These are phyloP conservation scores for Brachypteracias leptosomus DNA, from an alignment of 2,113 vertebrate genomes.

Conservation along the genomic window DNA sequence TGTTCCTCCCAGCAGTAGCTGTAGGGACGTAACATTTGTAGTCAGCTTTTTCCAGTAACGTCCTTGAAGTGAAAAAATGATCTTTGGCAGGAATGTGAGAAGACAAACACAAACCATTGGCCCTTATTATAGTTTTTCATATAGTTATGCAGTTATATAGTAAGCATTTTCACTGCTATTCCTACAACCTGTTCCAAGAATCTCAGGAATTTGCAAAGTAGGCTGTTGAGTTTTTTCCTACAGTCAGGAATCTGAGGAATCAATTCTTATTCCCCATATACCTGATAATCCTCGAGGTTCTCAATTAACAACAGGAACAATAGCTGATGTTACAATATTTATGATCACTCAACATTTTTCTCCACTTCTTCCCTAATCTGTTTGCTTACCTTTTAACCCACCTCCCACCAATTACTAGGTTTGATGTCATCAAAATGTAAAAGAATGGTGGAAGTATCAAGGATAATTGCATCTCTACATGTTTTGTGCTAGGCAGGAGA, in stretches of 20 bases:
- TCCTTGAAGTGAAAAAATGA: constrained; percentile 46
- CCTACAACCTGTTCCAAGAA: constrained; percentile 31
- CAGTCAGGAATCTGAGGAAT: constrained; percentile 23
- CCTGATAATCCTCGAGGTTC: constrained; percentile 16
- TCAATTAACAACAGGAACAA: constrained; percentile 28
- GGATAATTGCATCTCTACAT: neutral
- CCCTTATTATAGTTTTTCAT: constrained; percentile 19
- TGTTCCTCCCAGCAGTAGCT: neutral
- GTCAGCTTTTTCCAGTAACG: constrained; percentile 29
- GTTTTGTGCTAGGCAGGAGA: neutral
- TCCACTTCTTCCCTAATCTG: neutral
- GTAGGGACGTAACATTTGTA: constrained; percentile 5
- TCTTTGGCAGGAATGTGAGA: constrained; percentile 19
- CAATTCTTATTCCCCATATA: constrained; percentile 31
- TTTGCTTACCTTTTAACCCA: neutral
- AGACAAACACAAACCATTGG: constrained; percentile 41
- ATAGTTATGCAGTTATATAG: neutral
- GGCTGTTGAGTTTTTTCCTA: neutral
- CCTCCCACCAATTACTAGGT: neutral
- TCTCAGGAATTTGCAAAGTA: constrained; percentile 34
- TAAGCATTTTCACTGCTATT: constrained; percentile 48
- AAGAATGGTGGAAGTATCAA: neutral
- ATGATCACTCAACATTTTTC: neutral
- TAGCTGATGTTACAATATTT: constrained; percentile 25
- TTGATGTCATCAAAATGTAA: neutral